phyloP scores from a whole-genome alignment of 2,113 vertebrate species.

The Typhlomys cinereus region DNA sequence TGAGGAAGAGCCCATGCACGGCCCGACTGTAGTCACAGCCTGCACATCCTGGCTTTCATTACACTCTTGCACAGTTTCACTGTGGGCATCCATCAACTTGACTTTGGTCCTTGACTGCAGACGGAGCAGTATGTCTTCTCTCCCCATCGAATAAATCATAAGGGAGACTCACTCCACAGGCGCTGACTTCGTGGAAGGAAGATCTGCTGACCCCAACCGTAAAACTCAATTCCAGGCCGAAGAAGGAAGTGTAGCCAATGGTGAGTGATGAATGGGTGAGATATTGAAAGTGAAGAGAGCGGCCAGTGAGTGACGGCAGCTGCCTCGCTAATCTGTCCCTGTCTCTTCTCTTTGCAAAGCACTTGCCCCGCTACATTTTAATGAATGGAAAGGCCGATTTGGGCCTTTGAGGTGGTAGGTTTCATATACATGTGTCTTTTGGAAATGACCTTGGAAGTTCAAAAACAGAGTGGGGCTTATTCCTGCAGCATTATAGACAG shows the following conservation, averaged over 20 bases:
- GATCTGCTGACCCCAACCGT: slow-evolving; percentile 27
- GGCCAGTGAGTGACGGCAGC: neutral
- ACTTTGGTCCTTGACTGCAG: slow-evolving; percentile 30
- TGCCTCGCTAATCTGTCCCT: slow-evolving; percentile 23
- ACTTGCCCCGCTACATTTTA: slow-evolving; percentile 26
- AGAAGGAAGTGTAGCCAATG: neutral
- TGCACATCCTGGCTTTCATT: neutral
- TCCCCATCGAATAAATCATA: slow-evolving; percentile 61
- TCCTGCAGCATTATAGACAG: neutral
- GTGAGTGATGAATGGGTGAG: slow-evolving; percentile 50
- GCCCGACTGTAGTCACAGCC: neutral
- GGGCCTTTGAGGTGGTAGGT: neutral
- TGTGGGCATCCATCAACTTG: slow-evolving; percentile 12
- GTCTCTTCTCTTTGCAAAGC: slow-evolving; percentile 31
- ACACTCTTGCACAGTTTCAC: neutral
- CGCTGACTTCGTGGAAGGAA: neutral
- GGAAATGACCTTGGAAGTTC: slow-evolving; percentile 58
- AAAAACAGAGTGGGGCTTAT: slow-evolving; percentile 17
- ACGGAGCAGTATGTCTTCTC: slow-evolving; percentile 50
- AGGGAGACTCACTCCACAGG: neutral
- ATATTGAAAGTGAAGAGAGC: slow-evolving; percentile 23
- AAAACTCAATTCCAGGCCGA: slow-evolving; percentile 41
- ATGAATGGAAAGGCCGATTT: slow-evolving; percentile 56
- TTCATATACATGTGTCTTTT: slow-evolving; percentile 23
- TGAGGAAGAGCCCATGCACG: no score